Evolutionary conservation across 2,888 invertebrate species (phyloP).

Genomic region (Apotomis betuletana): DNA sequence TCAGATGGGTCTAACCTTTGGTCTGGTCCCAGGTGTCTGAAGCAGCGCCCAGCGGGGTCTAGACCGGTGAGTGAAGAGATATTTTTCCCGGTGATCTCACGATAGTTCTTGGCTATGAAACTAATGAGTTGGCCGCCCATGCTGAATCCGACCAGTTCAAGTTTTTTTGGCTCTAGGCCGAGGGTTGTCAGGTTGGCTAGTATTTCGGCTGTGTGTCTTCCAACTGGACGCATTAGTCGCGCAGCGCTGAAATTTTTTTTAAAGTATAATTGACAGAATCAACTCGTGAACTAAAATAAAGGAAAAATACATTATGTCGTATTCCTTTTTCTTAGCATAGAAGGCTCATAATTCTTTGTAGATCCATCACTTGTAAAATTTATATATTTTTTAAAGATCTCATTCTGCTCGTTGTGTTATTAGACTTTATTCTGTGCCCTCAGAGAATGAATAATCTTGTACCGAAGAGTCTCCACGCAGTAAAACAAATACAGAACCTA

Average conservation of each 20-base stretch:
- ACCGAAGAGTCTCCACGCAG: too few species aligned
- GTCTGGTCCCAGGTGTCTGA: constrained; percentile 45
- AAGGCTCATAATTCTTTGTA: too few species aligned
- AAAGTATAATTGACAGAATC: too few species aligned
- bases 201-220: constrained; percentile 54
- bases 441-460: too few species aligned
- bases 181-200: constrained; percentile 48
- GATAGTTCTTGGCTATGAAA: constrained; percentile 50
- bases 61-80: constrained; percentile 45
- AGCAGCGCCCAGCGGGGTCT: constrained; percentile 52
- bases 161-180: constrained; percentile 46
- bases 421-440: too few species aligned
- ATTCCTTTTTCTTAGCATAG: too few species aligned
- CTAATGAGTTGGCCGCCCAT: constrained; percentile 50
- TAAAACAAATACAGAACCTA: too few species aligned
- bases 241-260: constrained; percentile 54
- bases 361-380: too few species aligned
- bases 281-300: too few species aligned
- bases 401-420: too few species aligned
- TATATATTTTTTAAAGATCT: too few species aligned
- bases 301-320: too few species aligned
- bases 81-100: constrained; percentile 46
- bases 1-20: constrained; percentile 48
- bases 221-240: constrained; percentile 46
- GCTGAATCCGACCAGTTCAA: constrained; percentile 49